These are phyloP conservation scores for Heliornis fulica DNA, from an alignment of 2,113 vertebrate species.

Conservation along the genomic window DNA sequence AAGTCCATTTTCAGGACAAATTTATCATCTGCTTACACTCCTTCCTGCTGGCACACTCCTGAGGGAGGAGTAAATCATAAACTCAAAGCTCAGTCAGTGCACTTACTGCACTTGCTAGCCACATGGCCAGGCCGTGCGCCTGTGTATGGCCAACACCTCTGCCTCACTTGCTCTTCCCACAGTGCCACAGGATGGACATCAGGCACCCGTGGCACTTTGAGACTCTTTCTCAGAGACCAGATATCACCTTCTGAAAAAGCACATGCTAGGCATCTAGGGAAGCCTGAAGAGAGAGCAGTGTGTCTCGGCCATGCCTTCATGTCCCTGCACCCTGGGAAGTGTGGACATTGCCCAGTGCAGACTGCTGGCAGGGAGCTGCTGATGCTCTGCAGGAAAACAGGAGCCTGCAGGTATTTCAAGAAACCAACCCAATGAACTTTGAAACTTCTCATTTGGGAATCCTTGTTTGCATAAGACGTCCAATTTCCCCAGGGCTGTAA, in stretches of 20 bases:
- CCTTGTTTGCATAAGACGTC: background rate
- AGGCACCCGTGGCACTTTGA: fast-evolving
- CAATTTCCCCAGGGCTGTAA: background rate
- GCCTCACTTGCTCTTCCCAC: background rate
- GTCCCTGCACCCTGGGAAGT: background rate
- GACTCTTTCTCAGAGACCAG: background rate
- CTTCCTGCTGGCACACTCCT: background rate
- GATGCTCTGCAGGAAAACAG: background rate
- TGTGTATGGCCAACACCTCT: background rate
- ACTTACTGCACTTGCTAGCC: background rate
- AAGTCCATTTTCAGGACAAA: background rate
- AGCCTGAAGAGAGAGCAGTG: background rate
- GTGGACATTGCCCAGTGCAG: too few species aligned
- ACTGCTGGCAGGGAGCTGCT: background rate
- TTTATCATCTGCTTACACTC: background rate
- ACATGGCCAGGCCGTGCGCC: background rate
- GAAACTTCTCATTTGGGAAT: background rate
- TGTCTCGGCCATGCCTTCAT: background rate
- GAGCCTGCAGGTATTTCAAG: background rate
- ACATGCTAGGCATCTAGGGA: background rate
- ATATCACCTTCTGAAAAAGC: background rate
- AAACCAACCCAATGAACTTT: background rate
- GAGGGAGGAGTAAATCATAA: background rate
- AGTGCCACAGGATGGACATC: background rate
- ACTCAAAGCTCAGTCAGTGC: background rate